Evolutionary conservation across 1,140 invertebrate species (phyloP).

Genomic region (Leptestheria dahalacensis): DNA sequence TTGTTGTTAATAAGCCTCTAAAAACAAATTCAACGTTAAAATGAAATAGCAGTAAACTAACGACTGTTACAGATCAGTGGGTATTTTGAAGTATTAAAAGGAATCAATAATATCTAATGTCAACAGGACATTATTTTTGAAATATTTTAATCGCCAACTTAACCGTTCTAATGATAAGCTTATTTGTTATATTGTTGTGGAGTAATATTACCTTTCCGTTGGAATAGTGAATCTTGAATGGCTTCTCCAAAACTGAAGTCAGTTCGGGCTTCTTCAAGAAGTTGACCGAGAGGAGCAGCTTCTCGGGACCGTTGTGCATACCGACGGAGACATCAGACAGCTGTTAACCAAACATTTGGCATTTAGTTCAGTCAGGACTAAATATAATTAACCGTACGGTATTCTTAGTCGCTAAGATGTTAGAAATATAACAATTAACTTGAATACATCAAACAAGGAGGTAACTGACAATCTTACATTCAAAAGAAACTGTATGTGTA

Average conservation of each 20-base stretch:
- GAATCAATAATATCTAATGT: neutral
- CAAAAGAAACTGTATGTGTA: no score
- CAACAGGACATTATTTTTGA: neutral
- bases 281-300: neutral
- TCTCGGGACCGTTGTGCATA: slow-evolving; percentile 15
- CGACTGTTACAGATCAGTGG: no score
- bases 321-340: slow-evolving; percentile 11
- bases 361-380: neutral
- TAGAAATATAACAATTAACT: neutral
- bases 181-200: neutral
- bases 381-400: neutral
- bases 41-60: no score
- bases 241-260: slow-evolving; percentile 12
- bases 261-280: slow-evolving; percentile 15
- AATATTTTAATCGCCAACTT: neutral
- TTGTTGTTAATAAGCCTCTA: no score
- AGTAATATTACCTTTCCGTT: slow-evolving; percentile 17
- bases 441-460: no score
- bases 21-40: no score
- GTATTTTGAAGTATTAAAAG: no score
- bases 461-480: no score
- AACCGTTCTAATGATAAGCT: neutral
- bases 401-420: neutral
- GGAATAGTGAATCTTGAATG: slow-evolving; percentile 11
- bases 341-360: neutral